These are phyloP conservation scores for Muraenolepis orangiensis DNA, from an alignment of 2,797 vertebrate species.

Conservation along the genomic window DNA sequence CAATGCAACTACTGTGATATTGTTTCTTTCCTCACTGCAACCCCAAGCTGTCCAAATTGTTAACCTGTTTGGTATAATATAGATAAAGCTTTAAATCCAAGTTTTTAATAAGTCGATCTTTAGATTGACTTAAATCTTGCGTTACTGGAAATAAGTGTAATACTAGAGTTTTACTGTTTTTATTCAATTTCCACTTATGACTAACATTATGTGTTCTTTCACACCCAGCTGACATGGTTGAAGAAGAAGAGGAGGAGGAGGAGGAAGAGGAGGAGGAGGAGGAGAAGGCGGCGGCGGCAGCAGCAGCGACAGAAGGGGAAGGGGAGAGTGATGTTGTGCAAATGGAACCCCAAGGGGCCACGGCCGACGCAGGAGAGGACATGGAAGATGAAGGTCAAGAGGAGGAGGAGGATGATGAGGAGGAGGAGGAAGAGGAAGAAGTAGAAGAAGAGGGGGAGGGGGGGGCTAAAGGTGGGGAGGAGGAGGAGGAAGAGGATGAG, in stretches of 20 bases:
- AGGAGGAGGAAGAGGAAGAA: no score
- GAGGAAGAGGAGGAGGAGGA: conserved; percentile 23
- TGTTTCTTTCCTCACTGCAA: background rate
- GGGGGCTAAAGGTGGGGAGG: background rate
- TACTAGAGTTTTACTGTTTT: background rate
- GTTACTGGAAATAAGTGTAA: no score
- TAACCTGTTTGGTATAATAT: no score
- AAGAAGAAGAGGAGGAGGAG: background rate
- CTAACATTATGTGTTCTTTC: background rate
- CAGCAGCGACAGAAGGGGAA: no score
- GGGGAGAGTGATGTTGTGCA: conserved; percentile 42
- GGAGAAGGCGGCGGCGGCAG: no score
- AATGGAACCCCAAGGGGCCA: conserved; percentile 23
- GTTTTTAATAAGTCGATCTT: no score
- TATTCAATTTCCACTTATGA: background rate
- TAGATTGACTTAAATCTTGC: no score
- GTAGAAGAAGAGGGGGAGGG: no score
- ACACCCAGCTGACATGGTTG: background rate
- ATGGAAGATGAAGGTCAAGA: conserved; percentile 47
- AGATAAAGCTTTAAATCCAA: no score
- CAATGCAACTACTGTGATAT: no score
- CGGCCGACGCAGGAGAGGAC: conserved; percentile 34
- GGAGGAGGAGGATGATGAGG: conserved; percentile 40
- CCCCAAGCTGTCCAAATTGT: background rate
- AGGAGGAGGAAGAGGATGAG: background rate